Conservation (phyloP, 2,888 invertebrate genomes). For the Mellilla xanthometata region DNA sequence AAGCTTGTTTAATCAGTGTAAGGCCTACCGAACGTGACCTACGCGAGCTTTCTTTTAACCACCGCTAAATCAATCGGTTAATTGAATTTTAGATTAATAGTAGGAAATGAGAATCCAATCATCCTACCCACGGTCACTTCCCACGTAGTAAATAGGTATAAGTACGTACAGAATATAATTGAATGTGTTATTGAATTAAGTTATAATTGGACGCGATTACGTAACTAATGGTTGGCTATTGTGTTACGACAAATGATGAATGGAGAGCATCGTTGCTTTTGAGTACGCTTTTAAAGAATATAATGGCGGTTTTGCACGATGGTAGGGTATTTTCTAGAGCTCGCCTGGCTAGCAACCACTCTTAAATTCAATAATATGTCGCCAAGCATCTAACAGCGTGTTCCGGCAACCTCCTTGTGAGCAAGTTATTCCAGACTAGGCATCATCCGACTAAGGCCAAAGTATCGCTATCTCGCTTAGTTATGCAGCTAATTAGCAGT, state of each 20-base stretch:
- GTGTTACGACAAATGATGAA: constrained; percentile 18
- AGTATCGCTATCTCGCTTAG: no score
- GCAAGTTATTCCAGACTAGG: no score
- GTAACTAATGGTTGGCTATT: constrained; percentile 24
- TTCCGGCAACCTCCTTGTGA: no score
- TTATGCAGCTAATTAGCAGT: no score
- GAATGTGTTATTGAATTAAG: constrained; percentile 36
- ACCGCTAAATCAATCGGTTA: constrained; percentile 31
- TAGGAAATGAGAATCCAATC: constrained; percentile 30
- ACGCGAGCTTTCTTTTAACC: constrained; percentile 24
- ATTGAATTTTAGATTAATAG: constrained; percentile 40
- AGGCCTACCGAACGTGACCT: constrained; percentile 28
- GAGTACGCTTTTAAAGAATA: no score
- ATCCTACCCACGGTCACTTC: constrained; percentile 29
- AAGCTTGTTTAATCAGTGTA: constrained; percentile 19
- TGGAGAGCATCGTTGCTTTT: background rate
- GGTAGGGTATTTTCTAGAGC: no score
- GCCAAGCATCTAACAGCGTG: no score
- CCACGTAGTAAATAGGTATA: constrained; percentile 19
- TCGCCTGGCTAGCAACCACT: no score
- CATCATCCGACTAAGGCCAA: no score
- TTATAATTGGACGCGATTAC: constrained; percentile 36
- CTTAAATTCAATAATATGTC: no score
- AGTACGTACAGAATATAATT: constrained; percentile 10
- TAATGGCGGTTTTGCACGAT: no score